Base-by-base conservation (phyloP, 2,113 vertebrate species). In the Semnornis frantzii region DNA sequence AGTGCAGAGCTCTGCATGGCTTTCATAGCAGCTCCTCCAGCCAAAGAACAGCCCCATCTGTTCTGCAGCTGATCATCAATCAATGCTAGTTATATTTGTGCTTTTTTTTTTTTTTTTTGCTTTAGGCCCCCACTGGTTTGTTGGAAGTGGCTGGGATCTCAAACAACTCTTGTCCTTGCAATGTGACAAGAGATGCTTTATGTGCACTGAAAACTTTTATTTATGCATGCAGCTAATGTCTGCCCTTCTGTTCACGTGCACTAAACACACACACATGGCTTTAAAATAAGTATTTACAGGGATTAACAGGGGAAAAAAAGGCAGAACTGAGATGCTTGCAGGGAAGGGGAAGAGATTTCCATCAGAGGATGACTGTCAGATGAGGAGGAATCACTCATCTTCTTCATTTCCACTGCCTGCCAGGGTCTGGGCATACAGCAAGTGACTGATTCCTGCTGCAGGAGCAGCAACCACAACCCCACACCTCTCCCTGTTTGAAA, bases 281-380 rank as follows among this genome's bases (percentile, higher is more conserved):
- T 42, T 30, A 30, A 9, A 23, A 5, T 46, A n/a, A 68, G 5
- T 60, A 72, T 64, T 85, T 77, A 33, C 2, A 5, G 55, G 37
- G 58, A 39, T 8, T 7, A 15, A 39, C 62, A 58, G 42, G 84
- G 74, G n/a, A n/a, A 77, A 74, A 15, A 46, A 65, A 58, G 71
- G 81, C 81, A 91, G 84, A 82, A 87, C 15, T 12, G 37, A 57
- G 74, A 65, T 69, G 33, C 39, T 59, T 23, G 81, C 77, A 86
- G 77, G 74, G 75, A 94, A 91, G 46, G n/a, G 71, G 92, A 95
- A 91, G 84, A 69, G 70, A 4, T 42, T 85, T 87, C 25, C 52
- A 44, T 58, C 0, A 63, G 88, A 87, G 77, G 58, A 50, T 1
- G 11, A 57, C 63, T 54, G 79, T 79, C 85, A 76, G 88, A 50